phyloP scores from a whole-genome alignment of 2,113 vertebrate genomes.

The Isichthys henryi region DNA sequence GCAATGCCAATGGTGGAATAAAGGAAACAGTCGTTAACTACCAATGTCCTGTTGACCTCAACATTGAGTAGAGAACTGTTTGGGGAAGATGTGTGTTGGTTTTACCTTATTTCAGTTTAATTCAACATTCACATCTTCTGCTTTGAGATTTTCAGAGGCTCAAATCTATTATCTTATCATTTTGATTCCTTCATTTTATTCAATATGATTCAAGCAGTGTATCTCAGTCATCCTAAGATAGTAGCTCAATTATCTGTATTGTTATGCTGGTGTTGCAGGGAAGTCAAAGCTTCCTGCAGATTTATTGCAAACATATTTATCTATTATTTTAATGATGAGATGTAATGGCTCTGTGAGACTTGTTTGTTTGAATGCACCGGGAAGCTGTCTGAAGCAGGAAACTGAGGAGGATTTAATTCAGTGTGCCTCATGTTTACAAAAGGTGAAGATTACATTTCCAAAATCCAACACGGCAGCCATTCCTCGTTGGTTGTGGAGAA shows the following conservation, averaged over 20 bases:
- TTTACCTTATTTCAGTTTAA: background rate
- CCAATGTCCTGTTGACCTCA: background rate
- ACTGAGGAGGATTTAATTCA: background rate
- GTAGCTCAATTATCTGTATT: background rate
- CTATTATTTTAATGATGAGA: background rate
- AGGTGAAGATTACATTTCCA: background rate
- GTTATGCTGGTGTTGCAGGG: background rate
- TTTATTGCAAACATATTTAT: background rate
- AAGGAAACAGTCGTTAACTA: background rate
- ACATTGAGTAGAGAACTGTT: background rate
- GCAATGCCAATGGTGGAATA: background rate
- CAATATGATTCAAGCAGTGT: background rate
- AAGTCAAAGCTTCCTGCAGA: background rate
- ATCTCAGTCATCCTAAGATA: background rate
- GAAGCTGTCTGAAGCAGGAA: background rate
- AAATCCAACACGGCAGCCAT: background rate
- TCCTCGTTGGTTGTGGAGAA: background rate
- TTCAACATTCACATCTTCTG: background rate
- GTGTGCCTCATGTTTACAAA: background rate
- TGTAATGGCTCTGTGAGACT: background rate
- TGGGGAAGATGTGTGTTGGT: background rate
- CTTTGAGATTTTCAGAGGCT: background rate
- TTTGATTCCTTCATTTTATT: background rate
- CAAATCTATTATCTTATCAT: background rate
- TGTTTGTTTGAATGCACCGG: background rate